phyloP scores from a whole-genome alignment of 1,140 invertebrate species.

The Drosophila nannoptera region DNA sequence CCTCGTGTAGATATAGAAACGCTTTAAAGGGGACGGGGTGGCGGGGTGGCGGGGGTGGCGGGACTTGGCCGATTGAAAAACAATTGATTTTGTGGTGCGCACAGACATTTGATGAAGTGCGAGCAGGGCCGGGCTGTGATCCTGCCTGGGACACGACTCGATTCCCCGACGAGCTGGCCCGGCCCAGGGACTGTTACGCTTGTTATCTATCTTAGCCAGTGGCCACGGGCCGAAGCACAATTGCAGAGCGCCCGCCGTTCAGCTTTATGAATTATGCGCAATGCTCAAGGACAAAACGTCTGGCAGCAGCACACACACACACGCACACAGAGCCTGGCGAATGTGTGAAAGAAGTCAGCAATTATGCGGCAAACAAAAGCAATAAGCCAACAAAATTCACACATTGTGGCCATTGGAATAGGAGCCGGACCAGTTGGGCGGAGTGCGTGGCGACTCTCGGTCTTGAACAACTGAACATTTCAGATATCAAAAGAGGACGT shows the following conservation, averaged over 20 bases:
- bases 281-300: slow-evolving; percentile 64
- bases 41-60: background rate
- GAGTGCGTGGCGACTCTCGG: slow-evolving; percentile 19
- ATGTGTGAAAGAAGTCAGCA: slow-evolving; percentile 70
- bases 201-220: slow-evolving; percentile 62
- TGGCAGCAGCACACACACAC: slow-evolving; percentile 21
- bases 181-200: slow-evolving; percentile 15
- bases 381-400: slow-evolving; percentile 77
- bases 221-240: slow-evolving; percentile 64
- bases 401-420: slow-evolving; percentile 59
- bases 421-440: slow-evolving; percentile 1
- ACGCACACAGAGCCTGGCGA: slow-evolving; percentile 28
- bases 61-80: background rate
- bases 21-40: background rate
- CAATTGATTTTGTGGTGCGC: slow-evolving; percentile 26
- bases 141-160: background rate
- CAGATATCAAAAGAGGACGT: slow-evolving; percentile 59
- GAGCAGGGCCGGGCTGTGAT: background rate
- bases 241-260: slow-evolving; percentile 41
- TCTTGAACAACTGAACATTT: slow-evolving; percentile 64
- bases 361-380: slow-evolving; percentile 76
- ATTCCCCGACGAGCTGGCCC: background rate
- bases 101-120: background rate
- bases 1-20: slow-evolving; percentile 25
- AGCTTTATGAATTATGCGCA: slow-evolving; percentile 63